phyloP scores from a whole-genome alignment of 2,113 vertebrate species.

The Ictalurus furcatus region DNA sequence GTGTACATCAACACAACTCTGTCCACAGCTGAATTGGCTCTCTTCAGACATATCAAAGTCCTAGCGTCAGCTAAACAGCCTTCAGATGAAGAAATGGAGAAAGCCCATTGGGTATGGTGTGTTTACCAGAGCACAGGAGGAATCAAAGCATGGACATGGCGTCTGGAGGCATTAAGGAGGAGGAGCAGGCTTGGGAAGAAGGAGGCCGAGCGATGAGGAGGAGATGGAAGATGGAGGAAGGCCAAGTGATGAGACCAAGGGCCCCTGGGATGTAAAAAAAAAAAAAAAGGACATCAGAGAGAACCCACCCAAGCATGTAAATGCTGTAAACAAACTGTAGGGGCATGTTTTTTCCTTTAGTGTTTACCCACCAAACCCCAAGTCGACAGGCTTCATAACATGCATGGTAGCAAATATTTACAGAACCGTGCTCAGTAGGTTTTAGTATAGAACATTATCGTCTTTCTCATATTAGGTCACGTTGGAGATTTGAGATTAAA shows the following conservation, averaged over 20 bases:
- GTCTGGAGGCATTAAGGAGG: conserved; percentile 46
- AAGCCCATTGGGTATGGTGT: conserved; percentile 54
- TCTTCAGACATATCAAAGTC: conserved; percentile 56
- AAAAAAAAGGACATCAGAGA: conserved; percentile 53
- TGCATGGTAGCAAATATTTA: conserved; percentile 59
- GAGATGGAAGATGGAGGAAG: conserved; percentile 46
- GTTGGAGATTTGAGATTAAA: conserved; percentile 25
- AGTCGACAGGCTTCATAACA: conserved; percentile 43
- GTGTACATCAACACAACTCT: conserved; percentile 10
- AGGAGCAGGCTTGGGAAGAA: conserved; percentile 39
- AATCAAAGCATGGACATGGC: conserved; percentile 55
- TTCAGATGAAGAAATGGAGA: conserved; percentile 59
- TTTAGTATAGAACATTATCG: background rate
- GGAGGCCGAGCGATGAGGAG: conserved; percentile 47
- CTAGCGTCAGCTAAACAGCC: conserved; percentile 41
- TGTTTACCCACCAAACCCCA: conserved; percentile 51
- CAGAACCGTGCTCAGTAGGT: conserved; percentile 45
- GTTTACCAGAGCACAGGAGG: conserved; percentile 57
- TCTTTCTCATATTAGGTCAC: background rate
- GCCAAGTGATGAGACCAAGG: conserved; percentile 37
- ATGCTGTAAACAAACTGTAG: conserved; percentile 56
- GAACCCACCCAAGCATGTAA: conserved; percentile 43
- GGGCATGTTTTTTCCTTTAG: conserved; percentile 45
- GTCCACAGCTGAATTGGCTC: conserved; percentile 27
- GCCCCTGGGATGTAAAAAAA: conserved; percentile 47